These are phyloP conservation scores for Poeciliopsis turrubarensis DNA, from an alignment of 2,113 vertebrate genomes.

Conservation along the genomic window DNA sequence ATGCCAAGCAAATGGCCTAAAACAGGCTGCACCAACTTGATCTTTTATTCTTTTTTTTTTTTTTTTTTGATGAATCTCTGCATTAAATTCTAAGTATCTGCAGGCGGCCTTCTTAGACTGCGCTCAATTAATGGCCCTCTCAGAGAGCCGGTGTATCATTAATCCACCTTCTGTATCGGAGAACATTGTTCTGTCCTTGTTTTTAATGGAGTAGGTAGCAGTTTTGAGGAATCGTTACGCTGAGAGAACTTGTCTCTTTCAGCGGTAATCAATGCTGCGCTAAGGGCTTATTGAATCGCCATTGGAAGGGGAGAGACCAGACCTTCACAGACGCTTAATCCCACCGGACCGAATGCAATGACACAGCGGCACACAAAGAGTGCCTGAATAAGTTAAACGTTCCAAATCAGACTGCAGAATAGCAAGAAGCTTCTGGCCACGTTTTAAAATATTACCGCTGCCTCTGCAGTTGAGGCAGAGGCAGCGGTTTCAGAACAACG, in stretches of 20 bases:
- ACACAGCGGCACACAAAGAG: no score
- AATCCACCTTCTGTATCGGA: slow-evolving; percentile 47
- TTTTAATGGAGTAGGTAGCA: slow-evolving; percentile 61
- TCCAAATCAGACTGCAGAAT: neutral
- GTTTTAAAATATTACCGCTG: slow-evolving; percentile 19
- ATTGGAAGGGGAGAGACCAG: slow-evolving; percentile 35
- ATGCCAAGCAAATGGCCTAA: slow-evolving; percentile 13
- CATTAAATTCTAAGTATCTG: slow-evolving; percentile 53
- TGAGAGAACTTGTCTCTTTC: slow-evolving; percentile 34
- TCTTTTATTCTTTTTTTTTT: slow-evolving; percentile 8
- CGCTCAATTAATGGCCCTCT: slow-evolving; percentile 47
- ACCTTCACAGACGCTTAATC: slow-evolving; percentile 42
- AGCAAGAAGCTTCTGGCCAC: neutral
- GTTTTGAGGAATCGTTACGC: slow-evolving; percentile 57
- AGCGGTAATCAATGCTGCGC: slow-evolving; percentile 58
- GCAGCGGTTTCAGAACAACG: neutral
- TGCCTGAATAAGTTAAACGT: neutral
- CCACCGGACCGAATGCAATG: neutral
- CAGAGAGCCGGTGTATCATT: slow-evolving; percentile 39
- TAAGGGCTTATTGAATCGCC: slow-evolving; percentile 56
- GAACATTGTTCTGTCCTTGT: slow-evolving; percentile 57
- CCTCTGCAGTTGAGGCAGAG: neutral
- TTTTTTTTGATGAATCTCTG: slow-evolving; percentile 43
- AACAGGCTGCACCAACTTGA: slow-evolving; percentile 31
- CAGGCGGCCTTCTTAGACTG: slow-evolving; percentile 47